Conservation (phyloP, 2,113 vertebrate species). For the Stegastes partitus region DNA sequence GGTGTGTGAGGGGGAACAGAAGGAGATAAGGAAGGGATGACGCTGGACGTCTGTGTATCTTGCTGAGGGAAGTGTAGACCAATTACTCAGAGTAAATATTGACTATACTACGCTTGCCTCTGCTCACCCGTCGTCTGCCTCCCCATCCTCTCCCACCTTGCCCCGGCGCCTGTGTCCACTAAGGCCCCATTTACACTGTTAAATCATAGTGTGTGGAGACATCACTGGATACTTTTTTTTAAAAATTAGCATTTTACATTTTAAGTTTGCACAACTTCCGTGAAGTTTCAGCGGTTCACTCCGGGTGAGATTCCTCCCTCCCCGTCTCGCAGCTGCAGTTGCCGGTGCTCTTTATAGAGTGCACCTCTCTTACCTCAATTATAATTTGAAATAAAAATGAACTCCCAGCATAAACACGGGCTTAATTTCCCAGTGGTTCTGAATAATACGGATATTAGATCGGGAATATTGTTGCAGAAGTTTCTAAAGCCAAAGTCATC, state of each 20-base stretch:
- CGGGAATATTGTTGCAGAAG: slow-evolving; percentile 10
- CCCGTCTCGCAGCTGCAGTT: slow-evolving; percentile 10
- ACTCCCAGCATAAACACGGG: slow-evolving; percentile 44
- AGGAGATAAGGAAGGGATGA: slow-evolving; percentile 59
- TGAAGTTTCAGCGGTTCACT: slow-evolving; percentile 29
- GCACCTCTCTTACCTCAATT: slow-evolving; percentile 34
- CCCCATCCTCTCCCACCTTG: slow-evolving; percentile 20
- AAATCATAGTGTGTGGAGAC: slow-evolving; percentile 10
- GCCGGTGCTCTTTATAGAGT: slow-evolving; percentile 12
- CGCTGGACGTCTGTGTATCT: slow-evolving; percentile 49
- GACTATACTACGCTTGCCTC: slow-evolving; percentile 53
- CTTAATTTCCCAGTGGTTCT: slow-evolving; percentile 59
- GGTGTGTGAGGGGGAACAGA: slow-evolving; percentile 18
- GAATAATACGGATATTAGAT: slow-evolving; percentile 50
- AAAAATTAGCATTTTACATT: slow-evolving; percentile 53
- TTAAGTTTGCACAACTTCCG: slow-evolving; percentile 26
- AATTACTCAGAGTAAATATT: slow-evolving; percentile 77
- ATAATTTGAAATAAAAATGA: slow-evolving; percentile 58
- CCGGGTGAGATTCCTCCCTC: slow-evolving; percentile 10
- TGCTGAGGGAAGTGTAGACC: slow-evolving; percentile 53
- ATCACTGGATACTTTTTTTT: slow-evolving; percentile 22
- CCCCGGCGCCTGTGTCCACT: slow-evolving; percentile 25
- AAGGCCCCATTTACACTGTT: slow-evolving; percentile 41
- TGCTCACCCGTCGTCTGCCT: slow-evolving; percentile 21
- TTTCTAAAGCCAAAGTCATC: slow-evolving; percentile 22